Percentiles rank a stretch among this genome's conserved stretches.
Evolutionary conservation across 2,113 vertebrate genomes (phyloP).

Genomic region (Sterna hirundo): DNA sequence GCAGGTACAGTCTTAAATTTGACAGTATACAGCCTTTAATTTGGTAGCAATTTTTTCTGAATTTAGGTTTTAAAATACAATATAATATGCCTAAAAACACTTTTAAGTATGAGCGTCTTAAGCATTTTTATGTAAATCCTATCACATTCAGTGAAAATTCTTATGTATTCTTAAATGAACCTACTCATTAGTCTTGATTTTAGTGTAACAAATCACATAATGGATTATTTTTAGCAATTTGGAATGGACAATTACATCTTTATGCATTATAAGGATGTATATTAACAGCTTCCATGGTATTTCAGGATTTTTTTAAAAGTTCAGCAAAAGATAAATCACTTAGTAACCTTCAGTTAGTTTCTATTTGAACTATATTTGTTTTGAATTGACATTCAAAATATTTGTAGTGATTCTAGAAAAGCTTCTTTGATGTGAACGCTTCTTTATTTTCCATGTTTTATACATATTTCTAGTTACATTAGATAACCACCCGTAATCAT

Average conservation of each 20-base stretch:
- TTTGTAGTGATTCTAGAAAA: neutral
- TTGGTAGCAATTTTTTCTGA: neutral
- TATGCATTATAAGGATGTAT: neutral
- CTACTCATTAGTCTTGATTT: neutral
- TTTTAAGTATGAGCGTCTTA: neutral
- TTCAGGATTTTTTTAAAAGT: neutral
- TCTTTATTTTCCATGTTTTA: slow-evolving; percentile 21
- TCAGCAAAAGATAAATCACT: neutral
- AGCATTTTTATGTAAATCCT: neutral
- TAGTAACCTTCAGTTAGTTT: neutral
- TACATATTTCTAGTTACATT: slow-evolving; percentile 1
- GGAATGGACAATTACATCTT: neutral
- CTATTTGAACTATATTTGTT: neutral
- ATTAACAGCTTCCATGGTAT: neutral
- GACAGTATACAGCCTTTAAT: neutral
- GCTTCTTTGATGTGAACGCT: neutral
- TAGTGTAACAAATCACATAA: neutral
- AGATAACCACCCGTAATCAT: neutral
- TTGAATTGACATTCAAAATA: neutral
- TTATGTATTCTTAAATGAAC: neutral
- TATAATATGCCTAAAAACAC: neutral
- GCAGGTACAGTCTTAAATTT: neutral
- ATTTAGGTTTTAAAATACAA: neutral
- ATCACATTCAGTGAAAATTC: neutral
- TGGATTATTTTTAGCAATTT: neutral